A percentile compares a stretch with the other conserved stretches of the same genome.
Evolutionary conservation across 2,888 invertebrate species (phyloP).

Genomic region (Habrosyne pyritoides): DNA sequence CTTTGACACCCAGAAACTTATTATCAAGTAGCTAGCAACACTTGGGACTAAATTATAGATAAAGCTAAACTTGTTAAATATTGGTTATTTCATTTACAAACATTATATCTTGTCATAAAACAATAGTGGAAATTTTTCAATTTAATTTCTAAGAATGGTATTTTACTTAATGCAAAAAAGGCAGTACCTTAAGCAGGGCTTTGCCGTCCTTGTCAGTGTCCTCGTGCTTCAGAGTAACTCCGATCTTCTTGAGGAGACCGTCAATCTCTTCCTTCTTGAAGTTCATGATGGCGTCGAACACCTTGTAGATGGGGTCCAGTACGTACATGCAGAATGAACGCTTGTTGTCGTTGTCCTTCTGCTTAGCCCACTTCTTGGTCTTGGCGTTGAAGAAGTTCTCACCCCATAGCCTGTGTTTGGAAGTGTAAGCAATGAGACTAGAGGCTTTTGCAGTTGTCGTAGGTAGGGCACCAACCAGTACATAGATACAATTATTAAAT

Average conservation of each 20-base stretch:
- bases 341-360: slow-evolving; percentile 95
- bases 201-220: slow-evolving; percentile 99
- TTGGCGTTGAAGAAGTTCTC: slow-evolving; percentile 99
- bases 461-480: no score
- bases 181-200: slow-evolving; percentile 91
- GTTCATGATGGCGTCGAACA: slow-evolving; percentile 91
- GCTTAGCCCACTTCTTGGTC: slow-evolving; percentile 99
- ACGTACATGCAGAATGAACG: slow-evolving; percentile 99
- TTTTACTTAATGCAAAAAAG: not conserved
- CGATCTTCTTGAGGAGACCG: slow-evolving; percentile 93
- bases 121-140: no score
- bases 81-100: no score
- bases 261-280: slow-evolving; percentile 97
- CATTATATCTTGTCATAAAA: no score
- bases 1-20: slow-evolving; percentile 80
- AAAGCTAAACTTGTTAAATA: not conserved
- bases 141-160: no score
- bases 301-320: slow-evolving; percentile 99
- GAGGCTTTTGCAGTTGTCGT: not conserved
- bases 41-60: slow-evolving; percentile 72
- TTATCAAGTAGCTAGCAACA: slow-evolving; percentile 69
- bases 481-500: no score
- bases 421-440: not conserved
- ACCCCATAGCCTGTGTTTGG: slow-evolving; percentile 91
- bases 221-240: slow-evolving; percentile 95